Base-by-base conservation (phyloP, 1,140 invertebrate species). In the Oedothorax gibbosus region DNA sequence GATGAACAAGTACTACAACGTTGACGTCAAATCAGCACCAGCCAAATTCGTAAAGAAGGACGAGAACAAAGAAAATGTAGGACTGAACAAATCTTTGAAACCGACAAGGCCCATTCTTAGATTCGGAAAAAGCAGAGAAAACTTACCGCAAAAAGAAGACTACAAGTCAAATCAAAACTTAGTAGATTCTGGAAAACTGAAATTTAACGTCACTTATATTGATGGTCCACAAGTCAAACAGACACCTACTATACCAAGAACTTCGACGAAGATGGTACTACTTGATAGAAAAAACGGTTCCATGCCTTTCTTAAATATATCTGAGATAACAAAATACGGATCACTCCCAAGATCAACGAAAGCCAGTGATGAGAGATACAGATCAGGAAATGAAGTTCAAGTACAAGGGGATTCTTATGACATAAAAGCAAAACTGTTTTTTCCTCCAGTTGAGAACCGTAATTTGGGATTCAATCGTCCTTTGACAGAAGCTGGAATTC, bases 241-340 rank as follows among this genome's bases (percentile, higher is more conserved):
- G 15, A 65, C 72, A 11, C 56, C 80, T 8, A 56, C 15, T 12
- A 75, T 84, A 15, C 81, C 49, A 18, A 65, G 81, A 50, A 84
- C 81, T 0, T 84, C 81, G 2, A 84, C 81, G 9, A 84, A 84
- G 54, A 0, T 75, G 1, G 72, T 69, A 11, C n/a, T 84, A 53
- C 35, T 76, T 66, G 81, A 84, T 53, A 12, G 81, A 21, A 84
- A 84, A 57, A 84, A 84, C 57, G 81, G 60, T 0, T 84, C 81
- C 8, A 12, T 76, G 14, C 81, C 71, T 53, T 69, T 75, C 10
- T 53, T 84, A 20, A 84, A 84, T 51, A 15, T 84, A n/a, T 84
- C 81, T 9, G 50, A 50, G 12, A 76, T 84, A 6, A 12, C 62
- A n/a, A 75, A 60, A 7, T 84, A 84, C n/a, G 71, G 81, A 4